Evolutionary conservation across 2,113 vertebrate species (phyloP).

Genomic region (Albula goreensis): DNA sequence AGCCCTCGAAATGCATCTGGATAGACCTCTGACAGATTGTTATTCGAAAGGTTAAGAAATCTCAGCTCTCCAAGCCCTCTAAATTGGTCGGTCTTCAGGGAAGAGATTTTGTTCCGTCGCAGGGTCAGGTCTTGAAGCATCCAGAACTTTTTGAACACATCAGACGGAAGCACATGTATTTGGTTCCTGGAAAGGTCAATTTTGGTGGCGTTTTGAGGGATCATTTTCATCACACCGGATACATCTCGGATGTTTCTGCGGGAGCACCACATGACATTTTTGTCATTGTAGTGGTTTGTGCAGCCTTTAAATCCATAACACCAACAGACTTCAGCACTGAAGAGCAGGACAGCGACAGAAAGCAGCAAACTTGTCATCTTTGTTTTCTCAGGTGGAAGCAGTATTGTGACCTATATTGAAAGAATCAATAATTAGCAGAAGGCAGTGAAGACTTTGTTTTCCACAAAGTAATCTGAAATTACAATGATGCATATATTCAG

Average conservation of each 20-base stretch:
- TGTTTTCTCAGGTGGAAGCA: neutral
- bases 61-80: constrained; percentile 22
- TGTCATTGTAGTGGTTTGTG: neutral
- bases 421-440: neutral
- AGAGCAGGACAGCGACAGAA: constrained; percentile 21
- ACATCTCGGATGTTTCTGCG: constrained; percentile 22
- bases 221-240: neutral
- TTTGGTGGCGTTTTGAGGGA: constrained; percentile 23
- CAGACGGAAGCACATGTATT: constrained; percentile 31
- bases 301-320: constrained; percentile 40
- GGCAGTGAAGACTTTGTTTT: neutral
- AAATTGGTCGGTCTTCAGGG: constrained; percentile 36
- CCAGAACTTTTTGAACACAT: constrained; percentile 1
- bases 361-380: neutral
- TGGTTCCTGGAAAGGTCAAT: constrained; percentile 38
- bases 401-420: neutral
- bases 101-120: constrained; percentile 37
- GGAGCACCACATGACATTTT: constrained; percentile 24
- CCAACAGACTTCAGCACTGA: constrained; percentile 25
- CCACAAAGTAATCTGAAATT: neutral
- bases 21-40: constrained; percentile 41
- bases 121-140: constrained; percentile 19
- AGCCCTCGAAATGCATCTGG: constrained; percentile 32
- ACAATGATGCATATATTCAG: neutral
- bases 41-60: constrained; percentile 39